A percentile compares a stretch with the other conserved stretches of the same genome.
Evolutionary conservation across 2,113 vertebrate genomes (phyloP).

Genomic region (Myanophis thanlyinensis): DNA sequence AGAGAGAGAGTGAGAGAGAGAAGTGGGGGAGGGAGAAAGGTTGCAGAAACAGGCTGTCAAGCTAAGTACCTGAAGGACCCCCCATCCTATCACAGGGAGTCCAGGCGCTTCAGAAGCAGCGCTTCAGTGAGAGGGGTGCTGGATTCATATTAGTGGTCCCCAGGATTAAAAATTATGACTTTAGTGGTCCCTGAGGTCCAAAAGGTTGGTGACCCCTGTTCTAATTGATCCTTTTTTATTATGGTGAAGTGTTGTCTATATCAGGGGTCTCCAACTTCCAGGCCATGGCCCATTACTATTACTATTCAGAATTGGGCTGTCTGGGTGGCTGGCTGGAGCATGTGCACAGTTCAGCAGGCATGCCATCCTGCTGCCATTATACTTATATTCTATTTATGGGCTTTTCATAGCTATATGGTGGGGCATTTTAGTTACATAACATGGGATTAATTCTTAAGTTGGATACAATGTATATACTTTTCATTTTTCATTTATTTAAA

Average conservation of each 20-base stretch:
- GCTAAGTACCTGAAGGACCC: no score
- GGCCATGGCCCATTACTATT: not conserved
- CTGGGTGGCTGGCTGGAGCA: not conserved
- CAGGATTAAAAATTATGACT: no score
- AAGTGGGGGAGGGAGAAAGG: no score
- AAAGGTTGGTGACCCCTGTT: no score
- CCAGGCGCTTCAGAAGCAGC: no score
- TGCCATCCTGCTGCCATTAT: not conserved
- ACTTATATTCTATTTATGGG: not conserved
- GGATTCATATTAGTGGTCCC: no score
- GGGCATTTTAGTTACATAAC: not conserved
- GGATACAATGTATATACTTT: not conserved
- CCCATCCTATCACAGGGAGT: no score
- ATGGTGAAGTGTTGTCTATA: not conserved
- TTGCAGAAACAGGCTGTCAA: no score
- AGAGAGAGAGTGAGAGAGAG: no score
- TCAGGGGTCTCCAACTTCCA: not conserved
- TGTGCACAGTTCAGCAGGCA: not conserved
- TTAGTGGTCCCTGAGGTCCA: no score
- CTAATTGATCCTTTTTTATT: not conserved
- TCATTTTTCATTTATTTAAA: not conserved
- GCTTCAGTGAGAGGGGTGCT: no score
- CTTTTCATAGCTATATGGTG: not conserved
- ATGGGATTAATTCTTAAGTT: not conserved
- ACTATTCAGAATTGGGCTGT: not conserved